Percentiles rank a stretch among this genome's conserved stretches.
Evolutionary conservation across 2,888 invertebrate species (phyloP).

Genomic region (Myopa testacea): DNA sequence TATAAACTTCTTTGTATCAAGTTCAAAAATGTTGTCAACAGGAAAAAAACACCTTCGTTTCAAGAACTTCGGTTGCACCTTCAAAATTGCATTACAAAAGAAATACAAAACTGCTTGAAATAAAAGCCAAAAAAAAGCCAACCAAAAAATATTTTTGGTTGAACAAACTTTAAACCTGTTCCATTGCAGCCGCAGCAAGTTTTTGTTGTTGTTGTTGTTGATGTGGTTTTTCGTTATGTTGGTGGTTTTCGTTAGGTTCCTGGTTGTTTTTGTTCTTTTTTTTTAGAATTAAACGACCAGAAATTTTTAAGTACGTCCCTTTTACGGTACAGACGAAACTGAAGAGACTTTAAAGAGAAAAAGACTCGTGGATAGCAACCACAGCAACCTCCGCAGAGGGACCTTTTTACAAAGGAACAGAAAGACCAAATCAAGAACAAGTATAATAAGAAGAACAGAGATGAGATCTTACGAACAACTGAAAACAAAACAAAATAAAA

Average conservation of each 20-base stretch:
- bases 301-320: background rate
- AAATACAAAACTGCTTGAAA: background rate
- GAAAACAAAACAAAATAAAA: too few species aligned
- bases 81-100: background rate
- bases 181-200: slow-evolving; percentile 25
- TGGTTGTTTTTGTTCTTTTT: background rate
- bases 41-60: too few species aligned
- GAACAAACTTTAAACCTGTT: slow-evolving; percentile 40
- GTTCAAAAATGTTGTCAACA: too few species aligned
- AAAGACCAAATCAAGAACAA: slow-evolving; percentile 28
- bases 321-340: background rate
- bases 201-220: background rate
- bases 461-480: background rate
- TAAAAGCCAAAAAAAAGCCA: slow-evolving; percentile 16
- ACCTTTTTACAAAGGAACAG: slow-evolving; percentile 11
- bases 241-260: too few species aligned
- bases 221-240: background rate
- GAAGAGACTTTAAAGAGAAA: slow-evolving; percentile 14
- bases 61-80: background rate
- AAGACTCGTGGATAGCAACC: background rate
- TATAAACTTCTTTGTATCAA: too few species aligned
- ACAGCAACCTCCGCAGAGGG: background rate
- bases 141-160: slow-evolving; percentile 31
- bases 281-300: background rate
- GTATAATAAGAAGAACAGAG: background rate